Evolutionary conservation across 1,140 invertebrate genomes (phyloP), one percentile per base, ranked within the genome.

Genomic region (Philotrypesis tridentata): DNA sequence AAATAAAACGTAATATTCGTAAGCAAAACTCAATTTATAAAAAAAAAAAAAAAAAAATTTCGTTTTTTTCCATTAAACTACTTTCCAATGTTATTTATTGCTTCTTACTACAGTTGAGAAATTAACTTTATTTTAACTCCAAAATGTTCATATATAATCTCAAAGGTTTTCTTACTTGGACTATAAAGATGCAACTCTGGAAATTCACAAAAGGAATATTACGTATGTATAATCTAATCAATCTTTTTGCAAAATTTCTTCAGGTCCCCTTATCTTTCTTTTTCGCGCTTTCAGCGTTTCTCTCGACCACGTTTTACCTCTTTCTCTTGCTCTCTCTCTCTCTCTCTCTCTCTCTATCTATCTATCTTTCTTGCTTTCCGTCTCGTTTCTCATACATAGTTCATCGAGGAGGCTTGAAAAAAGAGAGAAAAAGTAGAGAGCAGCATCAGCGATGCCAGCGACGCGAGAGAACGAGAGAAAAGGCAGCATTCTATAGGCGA

Each of bases 381-480:
- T 65, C 27, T 65, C 27, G 23, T 65, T 25, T 29, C 73, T 78
- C 71, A 75, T 71, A 74, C 43, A 81, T 86, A 84, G 80, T n/a
- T 55, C 78, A 48, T 61, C 81, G n/a, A 55, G 4, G 33, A 40
- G 17, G n/a, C 67, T n/a, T 31, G 37, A 37, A 40, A 33, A 23
- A 25, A 14, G 61, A 12, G 33, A 76, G 33, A 25, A 67, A 43
- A 2, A 48, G 33, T 4, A 23, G 14, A 2, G 40, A 21, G 23
- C 8, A 31, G 43, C 21, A 37, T 8, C 31, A 31, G 31, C 27
- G 55, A n/a, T 21, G 71, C 29, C 27, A 5, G 40, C 63, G 5
- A 48, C 67, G 25, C 11, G 4, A 25, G 29, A 37, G 60, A 63
- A 60, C 60, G 27, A 55, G 72, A 27, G 17, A 55, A 17, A 29